Base-by-base conservation (phyloP, 1,140 invertebrate genomes). In the Cryptotermes secundus region DNA sequence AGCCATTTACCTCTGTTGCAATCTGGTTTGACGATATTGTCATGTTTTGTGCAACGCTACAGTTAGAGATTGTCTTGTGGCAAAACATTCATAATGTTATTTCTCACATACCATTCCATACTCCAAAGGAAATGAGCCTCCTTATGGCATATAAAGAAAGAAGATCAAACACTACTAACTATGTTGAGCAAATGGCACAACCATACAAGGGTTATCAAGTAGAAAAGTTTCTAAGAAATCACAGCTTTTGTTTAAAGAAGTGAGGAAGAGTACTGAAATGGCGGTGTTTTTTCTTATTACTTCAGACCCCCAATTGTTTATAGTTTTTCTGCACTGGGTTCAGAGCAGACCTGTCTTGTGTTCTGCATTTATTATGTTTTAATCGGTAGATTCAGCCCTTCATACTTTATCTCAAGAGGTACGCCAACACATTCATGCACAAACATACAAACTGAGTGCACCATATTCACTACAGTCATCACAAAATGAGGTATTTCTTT, bases 151-250 rank as follows among this genome's bases (percentile, higher is more conserved):
- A 42, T 31, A 82, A 83, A 42, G 19, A 24, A 84, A 65, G n/a
- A 34, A 38, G 34, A 84, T 81, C 36, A 38, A 86, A 84, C 86
- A 36, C 72, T 49, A 80, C 34, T 36, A 45, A 42, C 72, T 84
- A 86, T 85, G 86, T 87, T 87, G 87, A 87, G 87, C 87, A 87
- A 87, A 85, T 86, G 84, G 85, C 86, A 87, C 87, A 87, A 87
- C 87, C 87, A 87, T 87, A 84, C 84, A 85, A 86, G 79, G 85
- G 85, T 85, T 82, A 87, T 86, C 36, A 84, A 85, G 72, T 84
- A 82, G 65, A 82, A n/a, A 82, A 22, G 26, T 35, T 83, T 42
- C 26, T 49, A 84, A 84, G 79, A 84, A 84, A 84, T 84, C 83
- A 84, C 83, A 84, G 83, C 36, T 84, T 84, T 49, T 84, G 26